Evolutionary conservation across 2,113 vertebrate species (phyloP).

Genomic region (Neodon shergylaensis): DNA sequence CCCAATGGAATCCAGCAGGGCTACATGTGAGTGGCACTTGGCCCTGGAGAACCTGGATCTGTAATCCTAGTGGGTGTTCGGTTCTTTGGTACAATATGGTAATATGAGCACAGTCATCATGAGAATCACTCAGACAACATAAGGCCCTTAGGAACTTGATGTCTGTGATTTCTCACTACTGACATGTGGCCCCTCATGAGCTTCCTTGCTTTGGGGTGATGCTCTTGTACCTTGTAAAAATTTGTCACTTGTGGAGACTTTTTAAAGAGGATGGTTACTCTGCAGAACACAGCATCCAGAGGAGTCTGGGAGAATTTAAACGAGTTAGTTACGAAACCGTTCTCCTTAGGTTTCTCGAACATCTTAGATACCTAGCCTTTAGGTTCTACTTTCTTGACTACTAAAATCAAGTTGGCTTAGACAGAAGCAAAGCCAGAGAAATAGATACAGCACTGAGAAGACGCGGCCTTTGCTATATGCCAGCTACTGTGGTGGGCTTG

Average conservation of each 20-base stretch:
- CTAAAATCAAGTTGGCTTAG: neutral
- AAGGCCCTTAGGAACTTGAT: neutral
- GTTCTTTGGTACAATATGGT: neutral
- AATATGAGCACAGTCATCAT: neutral
- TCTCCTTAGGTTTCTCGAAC: neutral
- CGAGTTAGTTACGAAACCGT: neutral
- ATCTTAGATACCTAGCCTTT: neutral
- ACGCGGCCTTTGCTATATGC: rapidly evolving
- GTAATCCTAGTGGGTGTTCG: neutral
- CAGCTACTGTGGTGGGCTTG: too few species aligned
- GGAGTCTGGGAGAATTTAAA: neutral
- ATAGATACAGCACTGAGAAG: neutral
- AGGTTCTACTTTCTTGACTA: neutral
- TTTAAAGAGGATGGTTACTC: neutral
- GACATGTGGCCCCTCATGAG: neutral
- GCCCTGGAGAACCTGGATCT: neutral
- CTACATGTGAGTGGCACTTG: neutral
- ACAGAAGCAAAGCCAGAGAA: neutral
- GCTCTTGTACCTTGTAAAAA: too few species aligned
- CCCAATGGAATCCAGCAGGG: neutral
- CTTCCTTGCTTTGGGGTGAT: neutral
- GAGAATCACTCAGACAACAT: neutral
- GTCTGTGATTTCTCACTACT: neutral
- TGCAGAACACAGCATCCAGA: neutral
- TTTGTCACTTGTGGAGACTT: too few species aligned